Base-by-base conservation (phyloP, 2,113 vertebrate genomes). In the Poecile atricapillus region DNA sequence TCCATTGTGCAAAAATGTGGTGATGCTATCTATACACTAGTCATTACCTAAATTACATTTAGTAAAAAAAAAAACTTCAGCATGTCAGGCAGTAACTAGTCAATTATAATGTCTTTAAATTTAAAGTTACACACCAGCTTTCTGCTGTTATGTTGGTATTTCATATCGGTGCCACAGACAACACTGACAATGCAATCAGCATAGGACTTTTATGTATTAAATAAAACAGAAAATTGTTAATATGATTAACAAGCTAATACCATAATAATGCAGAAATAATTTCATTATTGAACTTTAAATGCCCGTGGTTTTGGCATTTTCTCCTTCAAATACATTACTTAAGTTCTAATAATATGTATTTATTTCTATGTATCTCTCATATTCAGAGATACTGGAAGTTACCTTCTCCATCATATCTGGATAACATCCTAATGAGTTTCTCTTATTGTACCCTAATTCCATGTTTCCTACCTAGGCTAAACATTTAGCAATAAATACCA, bases 11-110 rank as follows among this genome's bases (percentile, higher is more conserved):
- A 76, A 69, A 77, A 55, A 15, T 31, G 11, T 14, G 21, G 11
- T 41, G 55, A 13, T 0, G 0, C 7, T 68, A 4, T 35, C 28
- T 82, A 49, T 49, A 3, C 4, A 3, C 31, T 25, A 44, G 21
- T 69, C 10, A 16, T 19, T 83, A 31, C 31, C 28, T 46, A 28
- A 28, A 39, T 20, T 14, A 31, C 9, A 0, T 56, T 69, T 23
- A 55, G 11, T n/a, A 19, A 39, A 62, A 96, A 82, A 53, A 90
- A 79, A 91, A 3, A 49, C 3, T 7, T 58, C 80, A 75, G 19
- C 15, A 16, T 23, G 11, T 41, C 21, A 43, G 21, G 12, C 41
- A 52, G 46, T 25, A 71, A 64, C n/a, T 76, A 43, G 44, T 85
- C 4, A 10, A 21, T 60, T 7, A 10, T 15, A 30, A 24, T 2